Evolutionary conservation across 2,113 vertebrate genomes (phyloP).

Genomic region (Turnix velox): DNA sequence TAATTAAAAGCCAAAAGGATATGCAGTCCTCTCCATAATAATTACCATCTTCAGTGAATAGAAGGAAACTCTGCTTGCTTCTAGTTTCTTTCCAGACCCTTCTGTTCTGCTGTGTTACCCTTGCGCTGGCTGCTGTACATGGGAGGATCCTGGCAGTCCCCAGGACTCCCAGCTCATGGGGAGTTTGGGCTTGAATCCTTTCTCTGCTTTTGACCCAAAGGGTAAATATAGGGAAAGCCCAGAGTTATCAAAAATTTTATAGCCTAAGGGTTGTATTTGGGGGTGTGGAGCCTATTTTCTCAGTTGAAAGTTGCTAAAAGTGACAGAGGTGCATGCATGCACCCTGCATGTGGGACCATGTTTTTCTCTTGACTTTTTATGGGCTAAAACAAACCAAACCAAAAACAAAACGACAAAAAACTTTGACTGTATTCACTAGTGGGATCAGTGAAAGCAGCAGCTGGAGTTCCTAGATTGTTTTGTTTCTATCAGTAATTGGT

Average conservation of each 20-base stretch:
- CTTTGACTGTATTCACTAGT: background rate
- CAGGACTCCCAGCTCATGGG: background rate
- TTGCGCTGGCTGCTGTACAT: background rate
- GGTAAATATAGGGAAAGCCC: background rate
- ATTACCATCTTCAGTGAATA: background rate
- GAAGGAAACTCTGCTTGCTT: background rate
- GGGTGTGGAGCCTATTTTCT: background rate
- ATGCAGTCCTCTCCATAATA: background rate
- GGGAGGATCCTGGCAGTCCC: background rate
- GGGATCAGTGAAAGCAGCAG: background rate
- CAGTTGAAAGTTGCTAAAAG: background rate
- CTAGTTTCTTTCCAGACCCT: background rate
- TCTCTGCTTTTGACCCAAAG: background rate
- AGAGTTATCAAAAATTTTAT: background rate
- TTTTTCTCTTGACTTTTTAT: background rate
- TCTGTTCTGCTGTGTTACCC: rapidly evolving
- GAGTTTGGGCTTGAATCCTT: background rate
- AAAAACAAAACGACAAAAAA: background rate
- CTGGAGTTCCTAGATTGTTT: background rate
- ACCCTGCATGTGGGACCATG: rapidly evolving
- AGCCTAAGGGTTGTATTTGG: background rate
- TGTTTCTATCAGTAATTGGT: background rate
- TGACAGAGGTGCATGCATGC: rapidly evolving
- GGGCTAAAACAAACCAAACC: background rate
- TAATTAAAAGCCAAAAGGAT: slow-evolving; percentile 40